Conservation (phyloP, 2,888 invertebrate species). For the Sminthurides aquaticus region DNA sequence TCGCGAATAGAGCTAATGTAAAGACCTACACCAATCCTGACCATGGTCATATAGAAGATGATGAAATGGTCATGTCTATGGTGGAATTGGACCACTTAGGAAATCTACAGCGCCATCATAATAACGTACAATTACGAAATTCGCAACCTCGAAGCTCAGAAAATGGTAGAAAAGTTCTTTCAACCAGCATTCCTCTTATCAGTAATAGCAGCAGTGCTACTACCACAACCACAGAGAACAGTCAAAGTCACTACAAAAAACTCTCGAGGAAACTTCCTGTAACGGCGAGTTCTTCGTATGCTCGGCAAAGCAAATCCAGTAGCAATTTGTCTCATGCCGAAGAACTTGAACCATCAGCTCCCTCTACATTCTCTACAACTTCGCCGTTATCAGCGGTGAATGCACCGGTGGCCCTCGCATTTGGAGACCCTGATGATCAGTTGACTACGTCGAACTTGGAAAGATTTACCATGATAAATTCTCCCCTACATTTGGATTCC, state of each 20-base stretch:
- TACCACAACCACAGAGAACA: background rate
- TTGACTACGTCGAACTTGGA: conserved; percentile 17
- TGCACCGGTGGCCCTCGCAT: conserved; percentile 19
- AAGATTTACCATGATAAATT: conserved; percentile 40
- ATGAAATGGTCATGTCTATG: background rate
- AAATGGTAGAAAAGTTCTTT: background rate
- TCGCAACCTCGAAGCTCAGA: background rate
- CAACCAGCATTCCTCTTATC: background rate
- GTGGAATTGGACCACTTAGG: background rate
- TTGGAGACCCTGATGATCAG: conserved; percentile 4
- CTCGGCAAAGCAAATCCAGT: background rate
- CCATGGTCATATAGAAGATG: background rate
- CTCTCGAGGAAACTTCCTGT: background rate
- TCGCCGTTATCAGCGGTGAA: background rate
- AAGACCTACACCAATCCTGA: background rate
- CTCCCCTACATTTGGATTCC: conserved; percentile 41
- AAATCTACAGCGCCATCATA: background rate
- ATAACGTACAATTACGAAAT: background rate
- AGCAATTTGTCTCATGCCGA: background rate
- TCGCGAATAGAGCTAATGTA: too few relatives aligned
- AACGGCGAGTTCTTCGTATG: background rate
- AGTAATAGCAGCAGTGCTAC: background rate
- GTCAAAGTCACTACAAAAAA: background rate
- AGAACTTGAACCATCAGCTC: background rate
- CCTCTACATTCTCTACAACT: background rate